These are phyloP conservation scores for Stenchaetothrips biformis DNA, from an alignment of 2,888 invertebrate genomes.

Conservation along the genomic window DNA sequence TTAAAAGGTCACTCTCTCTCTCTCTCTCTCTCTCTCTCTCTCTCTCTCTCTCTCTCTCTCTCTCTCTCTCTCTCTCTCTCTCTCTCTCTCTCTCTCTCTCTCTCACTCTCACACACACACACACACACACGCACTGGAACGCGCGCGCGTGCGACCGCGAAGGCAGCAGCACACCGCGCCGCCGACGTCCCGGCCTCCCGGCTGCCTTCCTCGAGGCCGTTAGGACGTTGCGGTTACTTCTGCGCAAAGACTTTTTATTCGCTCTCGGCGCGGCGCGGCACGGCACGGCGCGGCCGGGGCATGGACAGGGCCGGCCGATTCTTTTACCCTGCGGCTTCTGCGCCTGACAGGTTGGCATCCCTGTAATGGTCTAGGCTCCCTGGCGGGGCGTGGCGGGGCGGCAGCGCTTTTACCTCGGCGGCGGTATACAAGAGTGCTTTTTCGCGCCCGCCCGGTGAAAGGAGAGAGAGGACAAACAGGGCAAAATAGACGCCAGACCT, in stretches of 20 bases:
- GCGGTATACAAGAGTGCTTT: background rate
- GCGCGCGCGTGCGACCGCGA: background rate
- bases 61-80: constrained; percentile 19
- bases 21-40: background rate
- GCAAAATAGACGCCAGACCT: background rate
- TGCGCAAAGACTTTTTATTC: background rate
- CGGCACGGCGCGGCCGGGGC: background rate
- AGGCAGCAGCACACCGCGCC: too few relatives aligned
- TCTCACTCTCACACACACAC: background rate
- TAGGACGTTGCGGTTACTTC: constrained; percentile 1
- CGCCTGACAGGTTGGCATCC: constrained; percentile 20
- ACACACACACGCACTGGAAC: too few relatives aligned
- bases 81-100: background rate
- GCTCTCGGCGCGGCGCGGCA: background rate
- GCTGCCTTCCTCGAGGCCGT: too few relatives aligned
- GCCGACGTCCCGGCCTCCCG: background rate
- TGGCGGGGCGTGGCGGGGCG: background rate
- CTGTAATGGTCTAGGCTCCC: background rate
- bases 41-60: constrained; percentile 1
- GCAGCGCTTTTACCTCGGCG: background rate
- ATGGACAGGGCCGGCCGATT: background rate
- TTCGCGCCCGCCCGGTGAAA: background rate
- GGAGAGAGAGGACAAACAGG: background rate
- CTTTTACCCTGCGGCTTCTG: background rate
- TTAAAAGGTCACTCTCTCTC: too few relatives aligned